Base-by-base conservation (phyloP, 2,888 invertebrate species). In the Macaria liturata region DNA sequence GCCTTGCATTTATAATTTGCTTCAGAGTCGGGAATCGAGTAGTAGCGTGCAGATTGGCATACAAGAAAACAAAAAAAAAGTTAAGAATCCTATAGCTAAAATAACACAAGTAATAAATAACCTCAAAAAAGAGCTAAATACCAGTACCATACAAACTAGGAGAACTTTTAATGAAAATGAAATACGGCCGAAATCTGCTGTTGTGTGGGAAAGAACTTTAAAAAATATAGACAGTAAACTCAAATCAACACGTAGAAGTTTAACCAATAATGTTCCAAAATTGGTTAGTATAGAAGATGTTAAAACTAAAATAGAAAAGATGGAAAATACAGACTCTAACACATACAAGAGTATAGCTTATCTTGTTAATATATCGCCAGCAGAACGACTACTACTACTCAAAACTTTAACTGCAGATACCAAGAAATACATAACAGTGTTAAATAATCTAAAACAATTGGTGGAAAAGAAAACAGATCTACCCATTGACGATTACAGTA, bases 1-100 rank as follows among this genome's bases (percentile, higher is more conserved):
- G 9, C 91, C 91, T 20, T 91, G 91, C 62, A 78, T 91, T 60
- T 83, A 81, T 61, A 85, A 86, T 54, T 68, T 88, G 42, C 65
- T 91, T 6, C 63, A 54, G 32, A 52, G 54, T 32, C 54, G 43
- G 37, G 43, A 49, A 40, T 39, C 20, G 30, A 46, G 8, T 30
- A 48, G 32, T 7, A 42, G 9, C 4, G 3, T 40, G 7, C 40
- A 40, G n/a, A 3, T n/a, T 40, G 56, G 47, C 37, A 9, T 34
- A 40, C 61, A 68, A 31, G 67, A 64, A 30, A 57, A 37, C 4
- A 61, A 61, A 9, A 59, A 58, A 3, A 44, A 54, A 9, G 49
- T 55, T 8, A 46, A 46, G 20, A 54, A 55, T 7, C 59, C 71
- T 32, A 30, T 71, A 32, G 67, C 74, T 4, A 86, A 78, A 70